Percentiles rank a stretch among this genome's conserved stretches.
phyloP scores from a whole-genome alignment of 2,797 vertebrate genomes.

The Labeo calbasu region DNA sequence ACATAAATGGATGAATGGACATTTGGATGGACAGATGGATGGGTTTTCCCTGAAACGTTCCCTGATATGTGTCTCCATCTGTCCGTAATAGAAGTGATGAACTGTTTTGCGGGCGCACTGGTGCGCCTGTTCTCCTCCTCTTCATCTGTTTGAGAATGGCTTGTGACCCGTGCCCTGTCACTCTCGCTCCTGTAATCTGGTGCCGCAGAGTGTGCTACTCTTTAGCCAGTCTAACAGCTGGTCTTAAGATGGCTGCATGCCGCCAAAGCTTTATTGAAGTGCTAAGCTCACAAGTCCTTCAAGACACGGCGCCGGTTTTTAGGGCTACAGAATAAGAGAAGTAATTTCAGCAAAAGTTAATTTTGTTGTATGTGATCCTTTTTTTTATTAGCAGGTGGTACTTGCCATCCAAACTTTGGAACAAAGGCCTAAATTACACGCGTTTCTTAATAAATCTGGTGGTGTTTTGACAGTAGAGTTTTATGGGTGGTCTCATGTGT shows the following conservation, averaged over 20 bases:
- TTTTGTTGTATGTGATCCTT: not conserved
- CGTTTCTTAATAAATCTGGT: not conserved
- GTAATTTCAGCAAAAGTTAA: not conserved
- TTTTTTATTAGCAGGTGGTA: not conserved
- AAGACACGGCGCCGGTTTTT: constrained; percentile 8
- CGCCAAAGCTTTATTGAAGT: not conserved
- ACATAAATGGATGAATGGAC: constrained; percentile 60
- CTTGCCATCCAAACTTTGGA: too few species aligned
- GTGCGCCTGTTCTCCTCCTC: not conserved
- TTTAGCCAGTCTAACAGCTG: constrained; percentile 26
- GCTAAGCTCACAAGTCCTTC: constrained; percentile 32
- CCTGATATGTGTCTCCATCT: constrained; percentile 12
- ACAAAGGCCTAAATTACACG: not conserved
- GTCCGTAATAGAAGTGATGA: constrained; percentile 60
- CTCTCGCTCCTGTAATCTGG: not conserved
- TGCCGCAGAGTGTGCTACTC: constrained; percentile 8
- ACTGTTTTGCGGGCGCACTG: constrained; percentile 61
- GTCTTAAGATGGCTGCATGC: constrained; percentile 8
- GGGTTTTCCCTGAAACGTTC: not conserved
- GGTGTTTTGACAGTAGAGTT: not conserved
- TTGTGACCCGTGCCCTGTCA: constrained; percentile 1
- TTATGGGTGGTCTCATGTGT: not conserved
- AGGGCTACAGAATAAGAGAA: not conserved
- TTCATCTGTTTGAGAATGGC: constrained; percentile 9
- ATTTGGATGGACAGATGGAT: constrained; percentile 48